A percentile compares a stretch with the other conserved stretches of the same genome.
These are phyloP conservation scores for Cheirogaleus major DNA, from an alignment of 2,797 vertebrate species.

Conservation along the genomic window DNA sequence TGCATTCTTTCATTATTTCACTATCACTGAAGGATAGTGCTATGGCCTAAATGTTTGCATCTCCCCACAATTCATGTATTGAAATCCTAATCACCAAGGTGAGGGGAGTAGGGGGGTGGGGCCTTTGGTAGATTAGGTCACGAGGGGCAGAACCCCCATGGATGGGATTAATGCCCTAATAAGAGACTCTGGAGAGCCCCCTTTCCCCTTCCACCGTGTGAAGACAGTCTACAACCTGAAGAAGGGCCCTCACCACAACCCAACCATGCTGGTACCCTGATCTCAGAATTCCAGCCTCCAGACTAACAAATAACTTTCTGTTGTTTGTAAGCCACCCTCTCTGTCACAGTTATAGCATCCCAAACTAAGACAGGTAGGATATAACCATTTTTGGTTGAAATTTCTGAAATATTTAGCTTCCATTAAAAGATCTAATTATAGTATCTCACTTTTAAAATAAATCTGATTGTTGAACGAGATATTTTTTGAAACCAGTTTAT, in stretches of 20 bases:
- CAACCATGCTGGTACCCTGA: not conserved
- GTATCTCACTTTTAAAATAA: not conserved
- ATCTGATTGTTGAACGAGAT: not conserved
- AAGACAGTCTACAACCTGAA: not conserved
- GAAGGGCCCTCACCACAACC: not conserved
- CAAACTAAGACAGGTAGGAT: not conserved
- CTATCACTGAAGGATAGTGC: not conserved
- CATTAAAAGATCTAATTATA: not conserved
- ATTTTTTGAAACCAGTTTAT: slow-evolving; percentile 8
- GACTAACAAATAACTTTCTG: not conserved
- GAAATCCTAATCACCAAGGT: not conserved
- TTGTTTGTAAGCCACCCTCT: not conserved
- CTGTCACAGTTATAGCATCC: not conserved
- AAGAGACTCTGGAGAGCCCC: not conserved
- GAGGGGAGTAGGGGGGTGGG: not conserved
- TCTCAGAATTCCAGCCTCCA: not conserved
- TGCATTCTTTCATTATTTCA: not conserved
- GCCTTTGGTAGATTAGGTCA: not conserved
- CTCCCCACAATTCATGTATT: not conserved
- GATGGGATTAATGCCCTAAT: not conserved
- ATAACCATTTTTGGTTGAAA: not conserved
- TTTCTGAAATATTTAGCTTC: not conserved
- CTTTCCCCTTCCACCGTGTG: not conserved
- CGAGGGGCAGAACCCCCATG: not conserved
- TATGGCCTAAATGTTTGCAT: not conserved